Evolutionary conservation across 2,113 vertebrate genomes (phyloP).

Genomic region (Lepidothrix coronata): DNA sequence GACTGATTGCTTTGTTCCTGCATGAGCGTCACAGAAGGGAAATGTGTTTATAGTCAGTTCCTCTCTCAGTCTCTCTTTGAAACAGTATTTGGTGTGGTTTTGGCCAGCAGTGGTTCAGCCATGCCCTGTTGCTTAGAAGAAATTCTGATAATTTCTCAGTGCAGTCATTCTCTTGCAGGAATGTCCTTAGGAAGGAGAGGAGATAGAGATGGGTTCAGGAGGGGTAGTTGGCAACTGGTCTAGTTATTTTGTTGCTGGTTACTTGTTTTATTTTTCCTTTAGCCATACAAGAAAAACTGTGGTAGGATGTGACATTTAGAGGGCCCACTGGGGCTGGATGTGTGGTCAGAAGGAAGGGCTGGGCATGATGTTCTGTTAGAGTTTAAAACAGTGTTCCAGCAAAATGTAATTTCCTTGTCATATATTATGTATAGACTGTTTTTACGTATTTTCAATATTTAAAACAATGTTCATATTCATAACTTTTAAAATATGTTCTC

Average conservation of each 20-base stretch:
- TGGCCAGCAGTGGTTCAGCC: background rate
- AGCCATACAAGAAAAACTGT: background rate
- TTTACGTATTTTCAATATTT: conserved; percentile 70
- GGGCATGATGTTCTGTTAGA: background rate
- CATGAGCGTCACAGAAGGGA: background rate
- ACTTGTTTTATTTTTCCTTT: background rate
- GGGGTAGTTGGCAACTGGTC: background rate
- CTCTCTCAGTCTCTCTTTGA: background rate
- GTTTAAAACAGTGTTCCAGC: background rate
- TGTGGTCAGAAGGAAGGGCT: background rate
- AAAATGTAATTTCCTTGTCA: conserved; percentile 40
- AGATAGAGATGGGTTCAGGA: background rate
- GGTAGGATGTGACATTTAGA: background rate
- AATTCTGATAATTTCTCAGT: background rate
- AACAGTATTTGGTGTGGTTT: background rate
- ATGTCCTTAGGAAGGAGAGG: background rate
- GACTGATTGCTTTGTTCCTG: background rate
- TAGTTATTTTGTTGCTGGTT: background rate
- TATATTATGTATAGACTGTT: conserved; percentile 60
- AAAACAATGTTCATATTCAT: conserved; percentile 74
- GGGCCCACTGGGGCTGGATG: background rate
- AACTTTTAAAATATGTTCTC: conserved; percentile 58
- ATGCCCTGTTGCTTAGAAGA: background rate
- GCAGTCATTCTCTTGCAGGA: background rate
- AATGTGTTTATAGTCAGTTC: background rate